Conservation (phyloP, 2,797 vertebrate genomes). For the Pseudochromis fuscus region DNA sequence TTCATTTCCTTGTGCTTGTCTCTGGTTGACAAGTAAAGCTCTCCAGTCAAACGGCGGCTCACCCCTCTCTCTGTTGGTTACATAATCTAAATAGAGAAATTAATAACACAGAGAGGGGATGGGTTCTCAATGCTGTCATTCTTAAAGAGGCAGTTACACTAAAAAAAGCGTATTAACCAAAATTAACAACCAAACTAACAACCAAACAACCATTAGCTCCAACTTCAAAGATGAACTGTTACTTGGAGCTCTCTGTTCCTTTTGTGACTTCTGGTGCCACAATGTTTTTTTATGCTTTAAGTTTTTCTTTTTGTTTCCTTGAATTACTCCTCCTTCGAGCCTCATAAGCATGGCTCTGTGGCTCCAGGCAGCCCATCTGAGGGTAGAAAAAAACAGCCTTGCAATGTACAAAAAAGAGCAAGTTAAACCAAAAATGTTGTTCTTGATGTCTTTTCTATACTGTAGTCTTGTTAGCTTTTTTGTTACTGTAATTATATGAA, state of each 20-base stretch:
- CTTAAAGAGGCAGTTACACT: conserved; percentile 86
- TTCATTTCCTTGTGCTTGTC: conserved; percentile 84
- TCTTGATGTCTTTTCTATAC: conserved; percentile 99
- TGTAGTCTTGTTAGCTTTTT: conserved; percentile 99
- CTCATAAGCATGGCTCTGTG: conserved; percentile 90
- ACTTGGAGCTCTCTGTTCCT: conserved; percentile 88
- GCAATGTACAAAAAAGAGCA: conserved; percentile 99
- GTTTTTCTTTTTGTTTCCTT: conserved; percentile 84
- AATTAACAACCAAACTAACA: conserved; percentile 91
- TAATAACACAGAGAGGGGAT: conserved; percentile 77
- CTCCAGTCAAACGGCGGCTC: conserved; percentile 80
- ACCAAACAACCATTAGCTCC: conserved; percentile 89
- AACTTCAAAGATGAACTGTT: conserved; percentile 90
- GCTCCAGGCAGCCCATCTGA: conserved; percentile 89
- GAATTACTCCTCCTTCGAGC: conserved; percentile 89
- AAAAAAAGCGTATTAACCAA: conserved; percentile 89
- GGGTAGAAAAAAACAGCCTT: conserved; percentile 98
- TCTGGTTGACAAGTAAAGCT: conserved; percentile 79
- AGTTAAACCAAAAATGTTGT: conserved; percentile 99
- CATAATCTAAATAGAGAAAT: conserved; percentile 78
- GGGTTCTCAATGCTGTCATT: conserved; percentile 84
- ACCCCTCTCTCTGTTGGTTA: conserved; percentile 81
- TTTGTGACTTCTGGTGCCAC: conserved; percentile 92
- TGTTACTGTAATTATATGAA: conserved; percentile 99
- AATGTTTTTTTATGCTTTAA: conserved; percentile 84